These are phyloP conservation scores for Bombus breviceps DNA, from an alignment of 1,140 invertebrate species.

Conservation along the genomic window DNA sequence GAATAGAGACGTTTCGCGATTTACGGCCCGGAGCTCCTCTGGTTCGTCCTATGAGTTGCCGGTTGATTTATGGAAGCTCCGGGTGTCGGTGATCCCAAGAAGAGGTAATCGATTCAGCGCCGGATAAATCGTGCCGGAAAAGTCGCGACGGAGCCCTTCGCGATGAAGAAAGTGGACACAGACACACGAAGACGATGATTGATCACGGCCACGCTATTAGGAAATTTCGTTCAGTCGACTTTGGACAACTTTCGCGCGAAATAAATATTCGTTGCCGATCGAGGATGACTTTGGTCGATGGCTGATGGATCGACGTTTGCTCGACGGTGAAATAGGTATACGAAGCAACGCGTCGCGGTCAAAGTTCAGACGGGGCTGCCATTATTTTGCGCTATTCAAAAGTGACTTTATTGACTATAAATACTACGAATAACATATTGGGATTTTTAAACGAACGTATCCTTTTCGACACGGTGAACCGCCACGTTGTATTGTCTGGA, in stretches of 20 bases:
- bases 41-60: conserved; percentile 48
- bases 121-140: conserved; percentile 63
- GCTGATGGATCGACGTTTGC: neutral
- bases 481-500: neutral
- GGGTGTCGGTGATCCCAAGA: conserved; percentile 33
- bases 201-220: conserved; percentile 43
- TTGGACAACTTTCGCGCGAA: neutral
- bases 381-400: neutral
- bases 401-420: neutral
- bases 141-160: conserved; percentile 35
- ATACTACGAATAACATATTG: neutral
- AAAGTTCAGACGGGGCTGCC: neutral
- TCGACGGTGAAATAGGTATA: neutral
- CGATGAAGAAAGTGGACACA: neutral
- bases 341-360: neutral
- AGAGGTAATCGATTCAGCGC: conserved; percentile 58
- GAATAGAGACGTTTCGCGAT: conserved; percentile 64
- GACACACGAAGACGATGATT: conserved; percentile 36
- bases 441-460: neutral
- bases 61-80: conserved; percentile 63
- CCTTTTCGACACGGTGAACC: neutral
- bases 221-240: neutral
- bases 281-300: too few species aligned
- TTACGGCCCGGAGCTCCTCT: conserved; percentile 45
- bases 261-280: neutral